Evolutionary conservation across 2,888 invertebrate genomes (phyloP), one percentile per base, ranked within the genome.

Genomic region (Lasioglossum marginatum): DNA sequence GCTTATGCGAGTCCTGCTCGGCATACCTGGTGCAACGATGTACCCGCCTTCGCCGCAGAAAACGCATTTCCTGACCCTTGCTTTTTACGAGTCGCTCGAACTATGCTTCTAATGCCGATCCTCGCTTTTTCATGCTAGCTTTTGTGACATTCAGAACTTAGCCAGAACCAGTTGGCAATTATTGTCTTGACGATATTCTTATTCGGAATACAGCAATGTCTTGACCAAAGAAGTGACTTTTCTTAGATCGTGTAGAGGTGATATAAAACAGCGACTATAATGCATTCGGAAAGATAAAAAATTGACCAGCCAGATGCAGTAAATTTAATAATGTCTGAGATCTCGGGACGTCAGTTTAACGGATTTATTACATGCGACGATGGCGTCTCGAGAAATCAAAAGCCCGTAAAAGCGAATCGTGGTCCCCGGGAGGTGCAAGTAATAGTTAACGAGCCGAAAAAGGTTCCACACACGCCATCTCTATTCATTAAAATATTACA

Each of bases 1-100:
- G 74, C 82, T 86, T 76, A 75, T 48, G 66, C 78, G 70, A n/a
- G 37, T 8, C 37, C 19, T 34, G 12, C 43, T 48, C 16, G 16
- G 63, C 31, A 68, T 84, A 84, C 84, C 84, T 83, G 83, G 34
- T 23, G 66, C 45, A 31, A 43, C 57, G 57, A 45, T 68, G 76
- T 78, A 63, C 19, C 77, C 37, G 23, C 34, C 19, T 37, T 68
- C 8, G 34, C 23, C 34, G 37, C 66, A 34, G 66, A 68, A 34
- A 68, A 68, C 66, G 34, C 66, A 37, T 68, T 34, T 68, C 23
- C 34, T 23, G 66, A 10, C 10, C 31, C 34, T 34, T 34, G 19
- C 34, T 37, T 34, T 68, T 68, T 68, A 34, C 34, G 34, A 68
- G 23, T 34, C 23, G 31, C 34, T 37, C 19, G 4, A 68, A 68